Evolutionary conservation across 2,888 invertebrate species (phyloP).

Genomic region (Epinotia bilunana): DNA sequence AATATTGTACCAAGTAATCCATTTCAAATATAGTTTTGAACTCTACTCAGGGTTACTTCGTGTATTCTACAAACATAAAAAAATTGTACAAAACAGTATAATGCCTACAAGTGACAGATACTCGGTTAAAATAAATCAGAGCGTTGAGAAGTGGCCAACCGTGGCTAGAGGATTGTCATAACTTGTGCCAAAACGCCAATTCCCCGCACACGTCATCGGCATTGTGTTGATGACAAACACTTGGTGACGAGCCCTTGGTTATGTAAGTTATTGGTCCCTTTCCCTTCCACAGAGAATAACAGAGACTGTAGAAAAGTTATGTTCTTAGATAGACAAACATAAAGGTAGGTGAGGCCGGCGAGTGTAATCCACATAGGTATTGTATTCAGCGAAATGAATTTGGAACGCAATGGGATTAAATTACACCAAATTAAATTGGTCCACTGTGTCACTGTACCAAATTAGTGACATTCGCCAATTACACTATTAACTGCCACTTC

Average conservation of each 20-base stretch:
- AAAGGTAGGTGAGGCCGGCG: background rate
- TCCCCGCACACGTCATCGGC: constrained; percentile 24
- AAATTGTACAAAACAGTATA: background rate
- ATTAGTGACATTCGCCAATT: background rate
- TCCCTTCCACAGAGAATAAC: background rate
- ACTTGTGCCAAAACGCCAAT: constrained; percentile 44
- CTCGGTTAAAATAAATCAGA: constrained; percentile 37
- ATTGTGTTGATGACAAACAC: constrained; percentile 29
- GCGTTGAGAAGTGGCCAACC: constrained; percentile 41
- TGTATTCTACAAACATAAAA: background rate
- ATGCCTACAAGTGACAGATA: constrained; percentile 15
- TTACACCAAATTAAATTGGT: background rate
- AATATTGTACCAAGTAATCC: too few relatives aligned
- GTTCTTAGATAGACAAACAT: background rate
- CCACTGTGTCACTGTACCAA: background rate
- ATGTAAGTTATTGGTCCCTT: constrained; percentile 3
- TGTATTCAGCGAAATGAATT: background rate
- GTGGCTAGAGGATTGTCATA: constrained; percentile 39
- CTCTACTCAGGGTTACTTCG: too few relatives aligned
- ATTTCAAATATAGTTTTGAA: too few relatives aligned
- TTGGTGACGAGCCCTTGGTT: constrained; percentile 1
- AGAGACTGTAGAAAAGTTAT: background rate
- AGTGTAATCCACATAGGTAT: background rate
- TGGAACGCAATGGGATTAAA: too few relatives aligned
- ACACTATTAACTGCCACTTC: background rate